Base-by-base conservation (phyloP, 37 sponge, comb jelly and placozoan species). In the Cliona cf. orientalis region DNA sequence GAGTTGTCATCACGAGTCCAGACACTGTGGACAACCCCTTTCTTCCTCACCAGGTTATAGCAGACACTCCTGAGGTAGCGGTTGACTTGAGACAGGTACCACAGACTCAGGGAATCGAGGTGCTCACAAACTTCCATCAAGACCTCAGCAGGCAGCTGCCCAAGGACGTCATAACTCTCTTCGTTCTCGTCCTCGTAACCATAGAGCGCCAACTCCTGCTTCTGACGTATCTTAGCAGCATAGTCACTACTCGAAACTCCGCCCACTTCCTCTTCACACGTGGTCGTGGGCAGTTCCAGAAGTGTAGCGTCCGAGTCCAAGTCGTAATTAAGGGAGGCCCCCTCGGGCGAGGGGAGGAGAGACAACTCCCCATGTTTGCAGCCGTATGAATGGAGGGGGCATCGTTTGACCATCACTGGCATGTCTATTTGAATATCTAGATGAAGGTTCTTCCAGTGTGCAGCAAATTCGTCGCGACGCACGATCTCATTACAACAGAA, bases 101-200 rank as follows among this genome's bases (percentile, higher is more conserved):
- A 70, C 23, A 90, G 91, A 60, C 77, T 60, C 9, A 71, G 72
- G 17, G 91, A 90, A 63, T 90, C 91, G 42, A 90, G 41, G 36
- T 41, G 36, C 31, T 21, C 22, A 7, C 72, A 34, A 6, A 90
- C 69, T 2, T 29, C 31, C 45, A 62, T 11, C 76, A 90, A 35
- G 5, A 85, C 45, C 60, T 85, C 86, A 0, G 69, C 26, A 2
- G 91, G 91, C 0, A 90, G 82, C 66, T 90, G 91, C 21, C 81
- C 73, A 42, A 90, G 45, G 1, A 80, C 75, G 42, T 90, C 91
- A 44, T 44, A 67, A 31, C 80, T 66, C 33, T 80, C 91, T 11
- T 70, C 77, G 0, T 46, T 71, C n/a, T 75, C 86, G 12, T 74
- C 56, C 5, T 49, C 86, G 40, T 89, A 89, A 0, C 89, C 89